phyloP scores from a whole-genome alignment of 2,797 vertebrate species.

The Esox lucius region DNA sequence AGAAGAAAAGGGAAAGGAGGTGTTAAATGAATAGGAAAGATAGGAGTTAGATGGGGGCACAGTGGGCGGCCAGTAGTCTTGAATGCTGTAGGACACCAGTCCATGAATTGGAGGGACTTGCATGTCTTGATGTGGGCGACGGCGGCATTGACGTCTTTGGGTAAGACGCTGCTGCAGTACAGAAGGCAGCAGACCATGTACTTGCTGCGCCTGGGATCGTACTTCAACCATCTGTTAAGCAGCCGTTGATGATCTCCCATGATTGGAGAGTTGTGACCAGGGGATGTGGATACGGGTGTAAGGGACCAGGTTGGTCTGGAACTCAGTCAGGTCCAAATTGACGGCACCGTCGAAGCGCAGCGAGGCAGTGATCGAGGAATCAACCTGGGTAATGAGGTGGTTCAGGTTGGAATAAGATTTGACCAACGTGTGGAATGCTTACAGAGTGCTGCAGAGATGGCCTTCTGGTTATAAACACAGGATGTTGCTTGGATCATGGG shows the following conservation, averaged over 20 bases:
- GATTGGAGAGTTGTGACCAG: slow-evolving; percentile 72
- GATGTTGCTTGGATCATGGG: too few species aligned
- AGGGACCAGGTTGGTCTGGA: slow-evolving; percentile 76
- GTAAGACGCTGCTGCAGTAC: too few species aligned
- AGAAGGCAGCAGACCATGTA: too few species aligned
- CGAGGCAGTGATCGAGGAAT: slow-evolving; percentile 77
- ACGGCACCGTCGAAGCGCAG: slow-evolving; percentile 76
- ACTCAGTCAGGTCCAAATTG: slow-evolving; percentile 78
- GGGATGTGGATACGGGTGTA: slow-evolving; percentile 76
- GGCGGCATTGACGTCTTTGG: not conserved
- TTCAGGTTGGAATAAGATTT: slow-evolving; percentile 75
- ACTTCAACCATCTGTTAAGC: slow-evolving; percentile 80
- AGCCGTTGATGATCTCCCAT: slow-evolving; percentile 73
- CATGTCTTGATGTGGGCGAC: not conserved
- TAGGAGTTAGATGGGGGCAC: too few species aligned
- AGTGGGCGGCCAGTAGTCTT: slow-evolving; percentile 55
- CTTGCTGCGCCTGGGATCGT: slow-evolving; percentile 68
- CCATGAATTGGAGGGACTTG: slow-evolving; percentile 68
- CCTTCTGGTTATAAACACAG: too few species aligned
- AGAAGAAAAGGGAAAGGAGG: too few species aligned
- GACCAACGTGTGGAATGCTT: too few species aligned
- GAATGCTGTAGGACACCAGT: slow-evolving; percentile 69
- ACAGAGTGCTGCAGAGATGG: too few species aligned
- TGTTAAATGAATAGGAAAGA: too few species aligned
- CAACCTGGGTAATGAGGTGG: slow-evolving; percentile 72